A percentile compares a stretch with the other conserved stretches of the same genome.
Evolutionary conservation across 2,113 vertebrate genomes (phyloP).

Genomic region (Chloropsis cyanopogon): DNA sequence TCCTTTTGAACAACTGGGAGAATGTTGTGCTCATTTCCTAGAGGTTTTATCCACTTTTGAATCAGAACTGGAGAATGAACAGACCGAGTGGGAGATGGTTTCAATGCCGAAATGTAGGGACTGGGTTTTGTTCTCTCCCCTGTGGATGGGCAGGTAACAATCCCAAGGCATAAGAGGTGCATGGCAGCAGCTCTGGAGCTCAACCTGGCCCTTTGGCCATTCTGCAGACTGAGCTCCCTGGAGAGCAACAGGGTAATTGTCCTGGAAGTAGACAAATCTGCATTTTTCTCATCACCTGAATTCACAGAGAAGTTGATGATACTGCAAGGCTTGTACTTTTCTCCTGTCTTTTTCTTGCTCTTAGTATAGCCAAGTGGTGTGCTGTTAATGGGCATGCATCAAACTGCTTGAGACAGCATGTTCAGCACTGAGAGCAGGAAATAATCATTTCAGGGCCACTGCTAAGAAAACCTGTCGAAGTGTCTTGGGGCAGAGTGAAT

Average conservation of each 20-base stretch:
- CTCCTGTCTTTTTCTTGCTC: neutral
- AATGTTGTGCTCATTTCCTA: rapidly evolving
- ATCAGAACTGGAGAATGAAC: neutral
- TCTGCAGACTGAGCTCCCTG: neutral
- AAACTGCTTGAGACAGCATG: slow-evolving; percentile 55
- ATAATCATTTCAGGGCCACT: slow-evolving; percentile 43
- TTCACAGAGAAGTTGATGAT: neutral
- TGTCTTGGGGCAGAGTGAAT: slow-evolving; percentile 60
- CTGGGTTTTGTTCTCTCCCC: neutral
- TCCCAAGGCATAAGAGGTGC: neutral
- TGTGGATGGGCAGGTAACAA: neutral
- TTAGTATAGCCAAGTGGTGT: slow-evolving; percentile 8
- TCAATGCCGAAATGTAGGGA: neutral
- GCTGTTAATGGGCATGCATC: neutral
- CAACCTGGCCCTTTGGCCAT: neutral
- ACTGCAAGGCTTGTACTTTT: neutral
- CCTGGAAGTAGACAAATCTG: neutral
- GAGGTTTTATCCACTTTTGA: neutral
- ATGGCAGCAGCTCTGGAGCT: neutral
- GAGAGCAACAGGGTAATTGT: neutral
- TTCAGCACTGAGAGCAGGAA: slow-evolving; percentile 39
- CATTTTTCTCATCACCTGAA: neutral
- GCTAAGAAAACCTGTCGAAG: slow-evolving; percentile 60
- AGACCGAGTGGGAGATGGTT: neutral
- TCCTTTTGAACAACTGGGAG: neutral